Evolutionary conservation across 2,797 vertebrate genomes (phyloP), one percentile per base, ranked within the genome.

Genomic region (Sebastes kiyomatsui): DNA sequence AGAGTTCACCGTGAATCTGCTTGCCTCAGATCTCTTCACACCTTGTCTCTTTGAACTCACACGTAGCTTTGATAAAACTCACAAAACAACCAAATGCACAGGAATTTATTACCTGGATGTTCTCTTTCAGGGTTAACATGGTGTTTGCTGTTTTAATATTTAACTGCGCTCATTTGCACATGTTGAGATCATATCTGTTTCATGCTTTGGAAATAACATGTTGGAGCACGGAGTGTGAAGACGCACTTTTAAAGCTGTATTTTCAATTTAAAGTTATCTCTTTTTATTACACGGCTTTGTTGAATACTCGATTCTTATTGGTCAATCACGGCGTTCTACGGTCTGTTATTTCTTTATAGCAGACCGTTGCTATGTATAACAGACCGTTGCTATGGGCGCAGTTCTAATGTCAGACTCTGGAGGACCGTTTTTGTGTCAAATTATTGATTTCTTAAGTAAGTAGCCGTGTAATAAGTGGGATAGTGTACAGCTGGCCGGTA

Each of bases 1-100:
- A 87, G 91, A 95, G 94, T 95, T 96, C 93, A 95, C 60, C 22
- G 2, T 71, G 80, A 92, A 93, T 85, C 83, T 77, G 83, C 89
- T 90, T 81, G 70, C 84, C 76, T 82, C 72, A 60, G 42, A 85
- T 93, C 80, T 86, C 82, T 87, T 89, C 81, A 78, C 82, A 88
- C 86, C 76, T 87, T 65, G 80, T 90, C 83, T 90, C 81, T 90
- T 72, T 89, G 80, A 90, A 75, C 83, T 82, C 72, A 58, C 68
- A 73, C 54, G 23, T 9, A 4, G 35, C 79, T 86, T 84, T 90
- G 79, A 88, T 82, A 67, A 64, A 74, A 64, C 32, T 59, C 30
- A 38, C 66, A 79, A 79, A 52, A 82, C 38, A 68, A 49, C 22
- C 42, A 80, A 55, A 82, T 20, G 20, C 28, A 74, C 4, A 60